phyloP scores from a whole-genome alignment of 2,888 invertebrate genomes.

The Nephrotoma guestfalica region DNA sequence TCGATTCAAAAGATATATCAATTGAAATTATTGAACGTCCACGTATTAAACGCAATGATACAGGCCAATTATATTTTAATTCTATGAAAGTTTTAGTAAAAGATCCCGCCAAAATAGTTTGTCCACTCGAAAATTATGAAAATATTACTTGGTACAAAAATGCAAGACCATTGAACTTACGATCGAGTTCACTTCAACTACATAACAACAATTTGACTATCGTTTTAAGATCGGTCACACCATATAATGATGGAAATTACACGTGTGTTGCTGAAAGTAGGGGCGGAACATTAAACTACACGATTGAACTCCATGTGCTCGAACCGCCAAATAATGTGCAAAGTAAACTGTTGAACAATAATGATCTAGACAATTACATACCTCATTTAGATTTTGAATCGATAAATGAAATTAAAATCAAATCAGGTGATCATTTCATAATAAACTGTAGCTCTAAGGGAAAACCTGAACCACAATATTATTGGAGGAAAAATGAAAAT shows the following conservation, averaged over 20 bases:
- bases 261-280: slow-evolving; percentile 44
- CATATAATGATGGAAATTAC: slow-evolving; percentile 29
- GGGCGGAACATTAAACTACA: slow-evolving; percentile 38
- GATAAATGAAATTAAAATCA: slow-evolving; percentile 24
- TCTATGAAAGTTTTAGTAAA: neutral
- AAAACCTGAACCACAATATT: slow-evolving; percentile 32
- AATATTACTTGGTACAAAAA: slow-evolving; percentile 12
- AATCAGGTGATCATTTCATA: slow-evolving; percentile 31
- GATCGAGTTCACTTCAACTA: neutral
- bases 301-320: slow-evolving; percentile 38
- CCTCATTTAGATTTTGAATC: neutral
- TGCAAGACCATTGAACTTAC: neutral
- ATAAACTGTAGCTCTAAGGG: slow-evolving; percentile 35
- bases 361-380: neutral
- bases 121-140: slow-evolving; percentile 17
- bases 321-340: slow-evolving; percentile 30
- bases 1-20: slow-evolving; percentile 20
- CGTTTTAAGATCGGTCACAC: neutral
- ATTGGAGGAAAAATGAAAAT: slow-evolving; percentile 1
- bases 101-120: slow-evolving; percentile 10
- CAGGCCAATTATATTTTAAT: neutral
- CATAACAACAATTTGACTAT: neutral
- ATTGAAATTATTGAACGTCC: neutral
- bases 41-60: neutral
- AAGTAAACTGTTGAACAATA: neutral